Evolutionary conservation across 2,888 invertebrate species (phyloP).

Genomic region (Omphaloscelis lunosa): DNA sequence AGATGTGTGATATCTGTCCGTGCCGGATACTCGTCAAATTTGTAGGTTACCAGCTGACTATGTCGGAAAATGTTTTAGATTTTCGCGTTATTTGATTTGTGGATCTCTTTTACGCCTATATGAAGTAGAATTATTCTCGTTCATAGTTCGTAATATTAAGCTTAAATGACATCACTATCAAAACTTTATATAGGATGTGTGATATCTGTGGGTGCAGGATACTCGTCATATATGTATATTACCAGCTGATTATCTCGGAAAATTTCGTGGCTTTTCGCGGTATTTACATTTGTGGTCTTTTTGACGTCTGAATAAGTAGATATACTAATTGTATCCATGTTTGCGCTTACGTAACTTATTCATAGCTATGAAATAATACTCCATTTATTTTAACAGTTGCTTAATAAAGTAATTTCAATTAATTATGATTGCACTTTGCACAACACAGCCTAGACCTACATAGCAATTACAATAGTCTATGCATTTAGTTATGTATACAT

Average conservation of each 20-base stretch:
- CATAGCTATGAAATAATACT: background rate
- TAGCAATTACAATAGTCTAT: constrained; percentile 1
- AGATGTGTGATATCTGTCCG: background rate
- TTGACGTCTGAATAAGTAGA: background rate
- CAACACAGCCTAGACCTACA: constrained; percentile 23
- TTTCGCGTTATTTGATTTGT: background rate
- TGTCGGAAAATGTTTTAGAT: background rate
- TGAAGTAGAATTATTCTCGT: background rate
- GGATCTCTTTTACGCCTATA: background rate
- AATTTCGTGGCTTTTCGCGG: background rate
- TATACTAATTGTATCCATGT: background rate
- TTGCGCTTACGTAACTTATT: background rate
- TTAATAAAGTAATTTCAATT: background rate
- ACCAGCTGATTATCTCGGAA: background rate
- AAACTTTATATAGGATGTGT: background rate
- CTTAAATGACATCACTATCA: too few species aligned
- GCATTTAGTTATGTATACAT: background rate
- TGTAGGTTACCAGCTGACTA: background rate
- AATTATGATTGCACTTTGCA: constrained; percentile 15
- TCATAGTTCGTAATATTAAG: background rate
- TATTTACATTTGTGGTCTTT: background rate
- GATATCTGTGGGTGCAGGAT: background rate
- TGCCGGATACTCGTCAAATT: background rate
- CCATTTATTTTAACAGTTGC: background rate
- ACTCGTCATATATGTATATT: background rate